Evolutionary conservation across 1,140 invertebrate genomes (phyloP).

Genomic region (Bombyx mori): DNA sequence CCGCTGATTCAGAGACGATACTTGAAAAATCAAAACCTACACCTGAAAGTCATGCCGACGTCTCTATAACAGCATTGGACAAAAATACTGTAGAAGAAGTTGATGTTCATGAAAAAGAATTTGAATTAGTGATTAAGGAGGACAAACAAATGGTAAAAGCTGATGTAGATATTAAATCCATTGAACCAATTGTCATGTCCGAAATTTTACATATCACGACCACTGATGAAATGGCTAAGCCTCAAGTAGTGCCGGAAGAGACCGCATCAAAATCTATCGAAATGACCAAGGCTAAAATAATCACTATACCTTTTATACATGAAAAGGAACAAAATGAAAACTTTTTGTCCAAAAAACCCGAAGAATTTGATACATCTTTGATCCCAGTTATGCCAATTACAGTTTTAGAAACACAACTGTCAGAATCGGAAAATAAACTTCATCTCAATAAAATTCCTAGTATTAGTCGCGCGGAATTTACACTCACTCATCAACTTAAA

Average conservation of each 20-base stretch:
- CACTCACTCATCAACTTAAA: slow-evolving; percentile 38
- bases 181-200: slow-evolving; percentile 40
- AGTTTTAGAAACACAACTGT: slow-evolving; percentile 35
- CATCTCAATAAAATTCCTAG: slow-evolving; percentile 28
- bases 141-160: slow-evolving; percentile 31
- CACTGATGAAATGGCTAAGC: slow-evolving; percentile 23
- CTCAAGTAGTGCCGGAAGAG: slow-evolving; percentile 26
- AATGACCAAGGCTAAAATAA: slow-evolving; percentile 42
- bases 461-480: slow-evolving; percentile 21
- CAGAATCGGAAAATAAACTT: slow-evolving; percentile 42
- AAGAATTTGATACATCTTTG: slow-evolving; percentile 31
- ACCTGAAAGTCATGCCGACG: slow-evolving; percentile 27
- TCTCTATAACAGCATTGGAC: slow-evolving; percentile 58
- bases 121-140: slow-evolving; percentile 29
- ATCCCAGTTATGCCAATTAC: slow-evolving; percentile 41
- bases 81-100: slow-evolving; percentile 63
- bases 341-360: slow-evolving; percentile 27
- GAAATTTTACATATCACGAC: slow-evolving; percentile 36
- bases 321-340: slow-evolving; percentile 38
- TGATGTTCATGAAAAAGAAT: slow-evolving; percentile 48
- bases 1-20: slow-evolving; percentile 72
- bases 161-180: slow-evolving; percentile 35
- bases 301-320: slow-evolving; percentile 37
- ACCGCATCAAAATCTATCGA: slow-evolving; percentile 37
- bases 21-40: slow-evolving; percentile 33